Conservation (phyloP, 2,113 vertebrate genomes). For the Nettapus auritus region DNA sequence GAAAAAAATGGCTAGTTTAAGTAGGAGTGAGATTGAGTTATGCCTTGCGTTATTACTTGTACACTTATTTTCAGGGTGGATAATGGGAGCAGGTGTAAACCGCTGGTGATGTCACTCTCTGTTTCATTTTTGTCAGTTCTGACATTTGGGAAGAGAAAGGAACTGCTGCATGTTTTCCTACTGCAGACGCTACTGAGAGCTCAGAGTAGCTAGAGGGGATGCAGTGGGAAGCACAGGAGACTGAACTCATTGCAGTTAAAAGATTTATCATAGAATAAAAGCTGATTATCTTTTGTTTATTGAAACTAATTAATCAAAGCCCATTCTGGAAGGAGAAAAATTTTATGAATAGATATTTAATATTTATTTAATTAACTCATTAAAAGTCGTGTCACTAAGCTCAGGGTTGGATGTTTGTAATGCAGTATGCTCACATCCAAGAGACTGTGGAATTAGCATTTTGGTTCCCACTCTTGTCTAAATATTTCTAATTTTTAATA, state of each 20-base stretch:
- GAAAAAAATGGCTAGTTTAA: background rate
- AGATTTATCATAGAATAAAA: background rate
- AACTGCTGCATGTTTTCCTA: background rate
- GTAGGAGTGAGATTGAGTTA: background rate
- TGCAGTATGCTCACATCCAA: background rate
- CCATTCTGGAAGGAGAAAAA: background rate
- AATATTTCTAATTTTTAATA: constrained; percentile 2
- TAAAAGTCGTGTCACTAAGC: background rate
- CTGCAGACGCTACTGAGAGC: background rate
- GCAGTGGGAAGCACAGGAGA: background rate
- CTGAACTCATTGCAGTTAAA: background rate
- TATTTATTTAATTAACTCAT: background rate
- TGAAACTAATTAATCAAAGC: background rate
- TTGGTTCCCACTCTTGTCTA: background rate
- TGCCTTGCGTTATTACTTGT: background rate
- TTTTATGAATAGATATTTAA: background rate
- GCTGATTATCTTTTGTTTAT: constrained; percentile 4
- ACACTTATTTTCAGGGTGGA: background rate
- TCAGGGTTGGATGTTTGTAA: background rate
- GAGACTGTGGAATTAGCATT: background rate
- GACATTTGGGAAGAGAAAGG: background rate
- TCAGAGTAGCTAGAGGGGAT: background rate
- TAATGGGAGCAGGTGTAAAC: background rate
- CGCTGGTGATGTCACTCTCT: background rate
- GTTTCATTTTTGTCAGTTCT: background rate